These are phyloP conservation scores for Stichopus horrens DNA, from an alignment of 53 echinoderm and acorn worm genomes.

Conservation along the genomic window DNA sequence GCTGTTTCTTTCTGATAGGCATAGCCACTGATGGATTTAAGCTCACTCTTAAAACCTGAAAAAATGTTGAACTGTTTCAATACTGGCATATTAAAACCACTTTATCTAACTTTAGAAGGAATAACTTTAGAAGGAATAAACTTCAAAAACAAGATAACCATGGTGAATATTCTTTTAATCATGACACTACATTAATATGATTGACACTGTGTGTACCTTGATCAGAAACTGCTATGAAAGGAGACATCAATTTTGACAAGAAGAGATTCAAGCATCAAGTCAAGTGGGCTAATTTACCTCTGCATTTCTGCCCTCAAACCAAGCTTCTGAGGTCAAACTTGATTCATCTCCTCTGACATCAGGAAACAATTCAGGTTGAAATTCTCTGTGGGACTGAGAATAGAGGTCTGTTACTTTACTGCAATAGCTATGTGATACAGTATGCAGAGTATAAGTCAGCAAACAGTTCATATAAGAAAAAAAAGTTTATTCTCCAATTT, in stretches of 20 bases:
- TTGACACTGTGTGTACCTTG: too few species aligned
- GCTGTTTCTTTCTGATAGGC: conserved; percentile 30
- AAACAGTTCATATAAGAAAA: too few species aligned
- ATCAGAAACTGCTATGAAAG: background rate
- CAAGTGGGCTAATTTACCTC: conserved; percentile 48
- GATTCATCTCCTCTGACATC: conserved; percentile 73
- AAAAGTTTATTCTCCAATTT: too few species aligned
- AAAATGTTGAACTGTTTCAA: background rate
- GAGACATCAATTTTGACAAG: background rate
- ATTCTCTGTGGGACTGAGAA: conserved; percentile 72
- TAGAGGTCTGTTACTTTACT: conserved; percentile 8
- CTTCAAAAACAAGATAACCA: background rate
- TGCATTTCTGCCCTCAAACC: conserved; percentile 75
- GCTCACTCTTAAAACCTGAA: conserved; percentile 69
- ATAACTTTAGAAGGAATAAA: too few species aligned
- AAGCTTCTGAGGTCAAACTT: conserved; percentile 70
- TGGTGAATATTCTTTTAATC: background rate
- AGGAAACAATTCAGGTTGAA: conserved; percentile 81
- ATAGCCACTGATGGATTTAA: conserved; percentile 73
- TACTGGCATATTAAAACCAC: background rate
- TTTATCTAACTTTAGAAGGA: too few species aligned
- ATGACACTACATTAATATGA: too few species aligned
- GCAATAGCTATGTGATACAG: too few species aligned
- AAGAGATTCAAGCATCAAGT: background rate
- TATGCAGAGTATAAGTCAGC: too few species aligned